A percentile compares a stretch with the other conserved stretches of the same genome.
phyloP scores from a whole-genome alignment of 1,140 invertebrate genomes.

The Tribolium castaneum region DNA sequence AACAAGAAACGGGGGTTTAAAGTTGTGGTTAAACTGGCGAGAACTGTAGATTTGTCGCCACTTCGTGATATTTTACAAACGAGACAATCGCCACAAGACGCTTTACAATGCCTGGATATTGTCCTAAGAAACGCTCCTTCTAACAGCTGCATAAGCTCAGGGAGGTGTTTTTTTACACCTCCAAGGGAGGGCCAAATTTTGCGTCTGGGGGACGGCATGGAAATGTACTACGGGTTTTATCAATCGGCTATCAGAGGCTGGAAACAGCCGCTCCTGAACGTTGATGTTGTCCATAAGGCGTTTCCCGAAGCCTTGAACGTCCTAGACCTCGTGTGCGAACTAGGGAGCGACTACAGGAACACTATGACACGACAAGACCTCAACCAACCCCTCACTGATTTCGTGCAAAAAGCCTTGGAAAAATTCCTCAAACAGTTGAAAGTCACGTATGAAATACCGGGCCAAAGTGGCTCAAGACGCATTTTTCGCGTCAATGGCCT shows the following conservation, averaged over 20 bases:
- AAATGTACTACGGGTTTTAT: slow-evolving; percentile 79
- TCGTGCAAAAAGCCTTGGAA: slow-evolving; percentile 18
- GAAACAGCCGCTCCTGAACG: slow-evolving; percentile 75
- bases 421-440: slow-evolving; percentile 53
- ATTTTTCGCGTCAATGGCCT: slow-evolving; percentile 69
- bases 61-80: slow-evolving; percentile 41
- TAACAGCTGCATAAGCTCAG: slow-evolving; percentile 60
- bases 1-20: slow-evolving; percentile 69
- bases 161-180: slow-evolving; percentile 63
- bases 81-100: slow-evolving; percentile 69
- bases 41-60: slow-evolving; percentile 55
- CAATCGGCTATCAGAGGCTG: slow-evolving; percentile 80
- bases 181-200: slow-evolving; percentile 50
- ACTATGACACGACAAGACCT: neutral
- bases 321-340: slow-evolving; percentile 60
- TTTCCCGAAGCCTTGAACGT: slow-evolving; percentile 65
- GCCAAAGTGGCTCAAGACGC: slow-evolving; percentile 61
- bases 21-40: slow-evolving; percentile 70
- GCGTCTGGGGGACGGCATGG: slow-evolving; percentile 67
- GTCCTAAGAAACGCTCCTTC: slow-evolving; percentile 76
- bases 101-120: slow-evolving; percentile 84
- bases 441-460: slow-evolving; percentile 67
- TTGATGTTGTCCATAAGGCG: slow-evolving; percentile 75
- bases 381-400: neutral
- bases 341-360: slow-evolving; percentile 39